Percentiles rank a stretch among this genome's conserved stretches.
Conservation (phyloP, 2,888 invertebrate genomes). For the Zaprionus bogoriensis region DNA sequence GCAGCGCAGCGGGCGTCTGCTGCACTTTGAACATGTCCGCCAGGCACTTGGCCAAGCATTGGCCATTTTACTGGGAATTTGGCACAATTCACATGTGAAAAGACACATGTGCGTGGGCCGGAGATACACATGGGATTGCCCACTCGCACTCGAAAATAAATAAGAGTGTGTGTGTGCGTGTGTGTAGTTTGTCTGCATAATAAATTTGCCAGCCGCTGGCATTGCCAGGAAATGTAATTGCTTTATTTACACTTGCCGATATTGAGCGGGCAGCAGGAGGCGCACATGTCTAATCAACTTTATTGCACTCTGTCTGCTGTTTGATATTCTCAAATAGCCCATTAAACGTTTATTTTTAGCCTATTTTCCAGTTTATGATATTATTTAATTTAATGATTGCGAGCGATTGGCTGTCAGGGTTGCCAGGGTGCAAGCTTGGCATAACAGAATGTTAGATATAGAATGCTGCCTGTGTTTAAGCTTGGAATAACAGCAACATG, state of each 20-base stretch:
- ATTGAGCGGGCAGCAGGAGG: background rate
- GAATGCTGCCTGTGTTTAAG: too few relatives aligned
- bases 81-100: slow-evolving; percentile 42
- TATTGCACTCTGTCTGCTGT: background rate
- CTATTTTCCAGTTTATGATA: too few relatives aligned
- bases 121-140: background rate
- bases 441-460: too few relatives aligned
- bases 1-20: slow-evolving; percentile 47
- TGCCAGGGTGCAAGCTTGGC: too few relatives aligned
- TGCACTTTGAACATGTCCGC: slow-evolving; percentile 58
- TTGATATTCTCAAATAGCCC: background rate
- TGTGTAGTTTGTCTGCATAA: slow-evolving; percentile 28
- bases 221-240: slow-evolving; percentile 15
- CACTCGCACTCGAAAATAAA: background rate
- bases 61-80: slow-evolving; percentile 42
- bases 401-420: too few relatives aligned
- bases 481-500: too few relatives aligned
- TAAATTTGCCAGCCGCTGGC: slow-evolving; percentile 33
- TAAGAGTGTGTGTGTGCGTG: background rate
- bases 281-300: slow-evolving; percentile 23
- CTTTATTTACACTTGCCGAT: slow-evolving; percentile 11
- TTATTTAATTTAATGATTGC: too few relatives aligned
- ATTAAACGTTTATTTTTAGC: background rate
- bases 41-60: slow-evolving; percentile 39
- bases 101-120: slow-evolving; percentile 41